Evolutionary conservation across 2,888 invertebrate genomes (phyloP), one percentile per base, ranked within the genome.

Genomic region (Thelaira solivaga): DNA sequence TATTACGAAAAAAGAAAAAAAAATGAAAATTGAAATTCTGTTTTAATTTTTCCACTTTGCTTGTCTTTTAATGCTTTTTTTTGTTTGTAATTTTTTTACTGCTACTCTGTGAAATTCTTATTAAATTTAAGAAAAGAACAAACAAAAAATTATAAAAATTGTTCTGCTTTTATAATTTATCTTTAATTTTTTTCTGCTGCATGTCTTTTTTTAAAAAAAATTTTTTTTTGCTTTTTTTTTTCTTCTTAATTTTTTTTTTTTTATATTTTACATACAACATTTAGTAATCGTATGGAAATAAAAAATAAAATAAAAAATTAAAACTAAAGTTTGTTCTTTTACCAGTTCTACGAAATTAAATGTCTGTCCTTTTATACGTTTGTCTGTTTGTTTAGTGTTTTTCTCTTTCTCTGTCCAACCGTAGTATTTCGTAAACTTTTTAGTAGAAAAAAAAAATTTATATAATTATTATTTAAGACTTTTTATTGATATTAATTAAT

Each of bases 341-440:
- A 62, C 76, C 76, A 76, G 76, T 76, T 76, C 72, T 72, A 55
- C 67, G 76, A 76, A 76, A 76, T 76, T 67, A 67, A 72, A 72
- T 72, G 72, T 67, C 47, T 34, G 76, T 65, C 61, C 13, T 72
- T 61, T 7, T 10, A 39, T 72, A 36, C 10, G 43, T 53, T n/a
- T 34, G 55, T 47, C n/a, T 57, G 47, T 57, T n/a, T 39, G 26
- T 29, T 26, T 68, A 55, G 29, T 11, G 18, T 16, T 59, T 61
- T 55, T 45, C 47, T 62, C 13, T 29, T 73, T 45, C 61, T 68
- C 49, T 68, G 68, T 61, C 75, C 75, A 62, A 62, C 20, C 53
- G 53, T 53, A 62, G 51, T 11, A 62, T 36, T 72, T 72, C 29
- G 51, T 45, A 41, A 45, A 51, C 20, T 62, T 72, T 45, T 36